A percentile compares a stretch with the other conserved stretches of the same genome.
These are phyloP conservation scores for Crax fasciolata DNA, from an alignment of 2,797 vertebrate species.

Conservation along the genomic window DNA sequence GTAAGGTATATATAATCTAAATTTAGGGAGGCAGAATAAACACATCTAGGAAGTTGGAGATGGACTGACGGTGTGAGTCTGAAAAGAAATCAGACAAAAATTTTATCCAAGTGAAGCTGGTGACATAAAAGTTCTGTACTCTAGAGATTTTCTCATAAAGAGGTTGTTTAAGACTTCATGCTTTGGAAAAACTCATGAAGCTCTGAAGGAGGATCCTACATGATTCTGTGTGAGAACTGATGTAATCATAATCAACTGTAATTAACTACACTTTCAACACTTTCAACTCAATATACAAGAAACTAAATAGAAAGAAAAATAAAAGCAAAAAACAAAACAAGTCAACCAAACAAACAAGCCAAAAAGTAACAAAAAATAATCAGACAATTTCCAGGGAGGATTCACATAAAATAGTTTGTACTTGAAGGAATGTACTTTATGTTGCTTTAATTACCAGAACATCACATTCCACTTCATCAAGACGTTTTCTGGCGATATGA, in stretches of 20 bases:
- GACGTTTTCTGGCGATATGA: conserved; percentile 65
- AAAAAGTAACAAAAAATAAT: too few species aligned
- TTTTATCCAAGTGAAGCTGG: not conserved
- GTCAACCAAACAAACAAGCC: not conserved
- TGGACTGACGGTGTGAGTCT: not conserved
- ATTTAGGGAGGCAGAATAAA: not conserved
- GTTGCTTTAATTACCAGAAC: conserved; percentile 51
- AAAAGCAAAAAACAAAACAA: not conserved
- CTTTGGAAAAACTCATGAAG: not conserved
- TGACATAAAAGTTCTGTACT: not conserved
- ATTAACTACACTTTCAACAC: not conserved
- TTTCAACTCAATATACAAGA: not conserved
- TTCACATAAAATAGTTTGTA: not conserved
- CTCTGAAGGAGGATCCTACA: not conserved
- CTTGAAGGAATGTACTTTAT: conserved; percentile 27
- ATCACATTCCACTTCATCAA: conserved; percentile 61
- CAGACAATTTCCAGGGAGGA: not conserved
- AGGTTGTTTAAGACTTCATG: not conserved
- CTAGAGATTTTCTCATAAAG: not conserved
- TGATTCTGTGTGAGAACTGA: not conserved
- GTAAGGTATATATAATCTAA: not conserved
- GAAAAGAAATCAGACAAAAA: not conserved
- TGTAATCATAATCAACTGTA: not conserved
- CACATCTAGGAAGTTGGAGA: not conserved
- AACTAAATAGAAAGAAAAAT: not conserved